These are phyloP conservation scores for Sapayoa aenigma DNA, from an alignment of 2,113 vertebrate species.

Conservation along the genomic window DNA sequence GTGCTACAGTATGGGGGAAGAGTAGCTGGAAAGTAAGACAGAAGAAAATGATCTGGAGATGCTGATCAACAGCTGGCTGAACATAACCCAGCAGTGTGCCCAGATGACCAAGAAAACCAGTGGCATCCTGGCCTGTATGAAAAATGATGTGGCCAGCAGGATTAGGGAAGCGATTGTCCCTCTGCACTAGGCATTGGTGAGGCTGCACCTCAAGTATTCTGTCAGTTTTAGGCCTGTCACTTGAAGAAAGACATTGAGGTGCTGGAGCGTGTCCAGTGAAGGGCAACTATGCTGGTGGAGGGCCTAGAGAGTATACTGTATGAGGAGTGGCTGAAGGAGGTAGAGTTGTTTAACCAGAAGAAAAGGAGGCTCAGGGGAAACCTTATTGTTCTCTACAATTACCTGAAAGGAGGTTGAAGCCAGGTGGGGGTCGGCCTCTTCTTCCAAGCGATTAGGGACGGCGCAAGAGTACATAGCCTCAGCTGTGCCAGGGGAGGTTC, in stretches of 20 bases:
- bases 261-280: background rate
- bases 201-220: background rate
- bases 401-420: background rate
- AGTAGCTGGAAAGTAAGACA: background rate
- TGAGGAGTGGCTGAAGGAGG: background rate
- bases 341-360: background rate
- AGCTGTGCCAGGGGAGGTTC: background rate
- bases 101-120: background rate
- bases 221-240: background rate
- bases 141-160: background rate
- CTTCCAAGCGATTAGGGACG: background rate
- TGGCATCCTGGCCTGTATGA: background rate
- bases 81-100: background rate
- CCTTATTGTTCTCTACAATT: background rate
- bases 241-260: background rate
- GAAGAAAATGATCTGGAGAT: background rate
- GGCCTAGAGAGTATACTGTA: background rate
- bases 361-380: background rate
- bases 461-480: background rate
- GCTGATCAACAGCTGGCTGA: background rate
- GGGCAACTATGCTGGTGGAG: accelerated
- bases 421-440: background rate
- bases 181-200: background rate
- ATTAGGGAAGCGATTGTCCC: background rate
- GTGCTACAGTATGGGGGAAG: background rate